Percentiles rank a stretch among this genome's conserved stretches.
Conservation (phyloP, 2,797 vertebrate species). For the Amazona ochrocephala region DNA sequence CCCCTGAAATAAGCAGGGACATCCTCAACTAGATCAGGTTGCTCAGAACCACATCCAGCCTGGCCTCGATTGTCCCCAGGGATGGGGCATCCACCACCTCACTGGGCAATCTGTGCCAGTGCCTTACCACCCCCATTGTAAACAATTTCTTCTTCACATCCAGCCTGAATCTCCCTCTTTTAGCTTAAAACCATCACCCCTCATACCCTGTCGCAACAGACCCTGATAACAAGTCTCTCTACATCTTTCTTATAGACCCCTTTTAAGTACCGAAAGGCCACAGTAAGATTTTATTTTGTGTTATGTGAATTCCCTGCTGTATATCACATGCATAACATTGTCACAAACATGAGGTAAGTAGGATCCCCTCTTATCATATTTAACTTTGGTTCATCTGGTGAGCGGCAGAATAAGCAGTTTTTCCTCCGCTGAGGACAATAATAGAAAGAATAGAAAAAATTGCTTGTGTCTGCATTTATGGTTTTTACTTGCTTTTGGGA, state of each 20-base stretch:
- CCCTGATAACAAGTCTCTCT: not conserved
- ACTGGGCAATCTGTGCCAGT: not conserved
- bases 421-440: slow-evolving; percentile 13
- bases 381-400: not conserved
- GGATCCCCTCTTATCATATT: not conserved
- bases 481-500: not conserved
- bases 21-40: not conserved
- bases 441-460: not conserved
- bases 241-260: not conserved
- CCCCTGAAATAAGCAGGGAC: not conserved
- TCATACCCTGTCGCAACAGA: not conserved
- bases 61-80: not conserved
- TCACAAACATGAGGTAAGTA: not conserved
- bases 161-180: not conserved
- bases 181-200: not conserved
- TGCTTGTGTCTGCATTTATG: not conserved
- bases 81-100: not conserved
- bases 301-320: not conserved
- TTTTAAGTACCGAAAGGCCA: not conserved
- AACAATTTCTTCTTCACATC: not conserved
- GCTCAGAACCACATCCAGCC: not conserved
- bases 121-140: not conserved
- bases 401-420: slow-evolving; percentile 4
- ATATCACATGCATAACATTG: not conserved
- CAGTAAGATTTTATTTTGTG: not conserved